Percentiles rank a stretch among this genome's conserved stretches.
phyloP scores from a whole-genome alignment of 30 jellyfish, hydroid and myxozoan species.

The Sanderia malayensis region DNA sequence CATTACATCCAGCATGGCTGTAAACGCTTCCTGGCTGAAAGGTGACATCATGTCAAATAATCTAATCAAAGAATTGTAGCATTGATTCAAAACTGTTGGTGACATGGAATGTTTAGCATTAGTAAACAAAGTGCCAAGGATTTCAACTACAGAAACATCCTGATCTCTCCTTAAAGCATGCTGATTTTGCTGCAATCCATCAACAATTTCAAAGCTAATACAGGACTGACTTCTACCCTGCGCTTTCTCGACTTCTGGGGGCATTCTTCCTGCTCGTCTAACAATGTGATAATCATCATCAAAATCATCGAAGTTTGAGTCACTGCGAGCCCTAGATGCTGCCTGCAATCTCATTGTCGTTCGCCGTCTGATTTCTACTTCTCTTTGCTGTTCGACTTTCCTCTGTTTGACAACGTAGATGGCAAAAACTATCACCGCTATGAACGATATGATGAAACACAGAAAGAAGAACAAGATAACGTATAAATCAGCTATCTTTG shows the following conservation, averaged over 20 bases:
- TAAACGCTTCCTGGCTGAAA: conserved; percentile 41
- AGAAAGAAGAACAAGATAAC: conserved; percentile 37
- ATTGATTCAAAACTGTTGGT: conserved; percentile 16
- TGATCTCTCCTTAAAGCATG: too few relatives aligned
- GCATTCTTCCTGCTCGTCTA: too few relatives aligned
- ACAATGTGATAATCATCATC: too few relatives aligned
- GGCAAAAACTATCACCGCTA: conserved; percentile 11
- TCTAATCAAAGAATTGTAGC: conserved; percentile 12
- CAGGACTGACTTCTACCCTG: too few relatives aligned
- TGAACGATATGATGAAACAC: conserved; percentile 22
- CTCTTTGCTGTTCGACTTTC: conserved; percentile 21
- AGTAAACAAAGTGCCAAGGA: conserved; percentile 37
- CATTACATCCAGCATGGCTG: conserved; percentile 32
- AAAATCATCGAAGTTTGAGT: neutral
- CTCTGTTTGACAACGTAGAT: conserved; percentile 14
- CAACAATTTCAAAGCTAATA: too few relatives aligned
- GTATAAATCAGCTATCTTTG: conserved; percentile 19
- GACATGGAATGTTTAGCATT: conserved; percentile 30
- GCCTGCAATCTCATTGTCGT: conserved; percentile 16
- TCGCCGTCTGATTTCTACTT: neutral
- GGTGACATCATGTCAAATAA: conserved; percentile 30
- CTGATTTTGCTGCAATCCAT: too few relatives aligned
- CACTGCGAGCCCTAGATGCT: conserved; percentile 1
- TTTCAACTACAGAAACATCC: neutral
- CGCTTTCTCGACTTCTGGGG: too few relatives aligned